Percentiles rank a stretch among this genome's conserved stretches.
phyloP scores from a whole-genome alignment of 2,888 invertebrate genomes.

The Melanotus villosus region DNA sequence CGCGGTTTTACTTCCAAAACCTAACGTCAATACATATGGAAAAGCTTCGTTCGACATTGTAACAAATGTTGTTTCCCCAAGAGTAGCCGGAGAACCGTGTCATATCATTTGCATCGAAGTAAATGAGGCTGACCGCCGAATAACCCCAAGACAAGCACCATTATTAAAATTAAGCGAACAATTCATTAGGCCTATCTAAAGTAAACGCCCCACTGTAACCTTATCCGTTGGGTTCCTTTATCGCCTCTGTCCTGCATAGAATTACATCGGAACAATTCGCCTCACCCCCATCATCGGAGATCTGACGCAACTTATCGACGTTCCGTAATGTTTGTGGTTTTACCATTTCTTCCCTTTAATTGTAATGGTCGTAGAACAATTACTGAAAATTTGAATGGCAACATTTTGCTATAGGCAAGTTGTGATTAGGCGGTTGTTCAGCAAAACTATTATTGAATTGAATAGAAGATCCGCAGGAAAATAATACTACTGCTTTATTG shows the following conservation, averaged over 20 bases:
- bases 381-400: background rate
- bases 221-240: conserved; percentile 37
- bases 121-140: conserved; percentile 35
- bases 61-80: background rate
- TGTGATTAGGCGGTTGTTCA: no score
- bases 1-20: background rate
- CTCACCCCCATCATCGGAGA: background rate
- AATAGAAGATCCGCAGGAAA: no score
- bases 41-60: background rate
- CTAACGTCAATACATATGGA: background rate
- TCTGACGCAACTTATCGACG: conserved; percentile 7
- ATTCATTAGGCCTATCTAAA: conserved; percentile 44
- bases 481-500: no score
- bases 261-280: conserved; percentile 27
- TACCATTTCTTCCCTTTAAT: conserved; percentile 2
- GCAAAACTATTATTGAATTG: no score
- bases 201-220: conserved; percentile 35
- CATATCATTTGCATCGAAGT: conserved; percentile 38
- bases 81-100: conserved; percentile 33
- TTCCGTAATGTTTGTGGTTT: conserved; percentile 6
- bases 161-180: conserved; percentile 45
- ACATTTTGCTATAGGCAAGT: background rate
- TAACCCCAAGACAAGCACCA: conserved; percentile 35
- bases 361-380: background rate
- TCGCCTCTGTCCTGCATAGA: conserved; percentile 33